Evolutionary conservation across 2,888 invertebrate species (phyloP), one percentile per base, ranked within the genome.

Genomic region (Pemphredon lugubris): DNA sequence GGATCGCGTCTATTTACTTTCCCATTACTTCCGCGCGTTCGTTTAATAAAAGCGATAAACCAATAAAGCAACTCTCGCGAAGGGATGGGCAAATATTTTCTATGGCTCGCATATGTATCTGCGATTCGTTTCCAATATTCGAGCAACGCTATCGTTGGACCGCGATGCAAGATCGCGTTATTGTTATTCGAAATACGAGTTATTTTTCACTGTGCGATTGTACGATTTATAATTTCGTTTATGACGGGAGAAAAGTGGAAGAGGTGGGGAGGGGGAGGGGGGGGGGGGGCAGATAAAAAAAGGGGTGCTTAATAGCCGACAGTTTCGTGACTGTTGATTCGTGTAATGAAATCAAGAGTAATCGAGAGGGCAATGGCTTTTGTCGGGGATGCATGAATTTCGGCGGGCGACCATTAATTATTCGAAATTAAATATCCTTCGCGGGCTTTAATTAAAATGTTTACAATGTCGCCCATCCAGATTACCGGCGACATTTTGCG

Each of bases 361-460:
- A 84, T 83, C 79, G 81, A 77, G 79, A 80, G 76, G 77, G 81
- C 73, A 76, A 75, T 70, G 71, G 79, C 75, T 73, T 74, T 77
- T 73, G 79, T 83, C 57, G 72, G 55, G 76, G 77, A 75, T 66
- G 79, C 71, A 82, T 78, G 80, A 81, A 74, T 78, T 77, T 75
- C 73, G 66, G 48, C 73, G 72, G 51, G 74, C 75, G 73, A 75
- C 77, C 87, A 87, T 87, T 87, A 87, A 87, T 87, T 87, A 87
- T 84, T 83, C 81, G 80, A 86, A 87, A 87, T 87, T 87, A 87
- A 87, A 86, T 85, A 87, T 86, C 84, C 82, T 80, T 75, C 80
- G 76, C 67, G 71, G 65, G 76, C 78, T 86, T 87, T 86, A 86
- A 87, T 87, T 87, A 86, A 86, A 87, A 85, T 87, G 86, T 86